Conservation (phyloP, 2,113 vertebrate species). For the Lipotes vexillifer region DNA sequence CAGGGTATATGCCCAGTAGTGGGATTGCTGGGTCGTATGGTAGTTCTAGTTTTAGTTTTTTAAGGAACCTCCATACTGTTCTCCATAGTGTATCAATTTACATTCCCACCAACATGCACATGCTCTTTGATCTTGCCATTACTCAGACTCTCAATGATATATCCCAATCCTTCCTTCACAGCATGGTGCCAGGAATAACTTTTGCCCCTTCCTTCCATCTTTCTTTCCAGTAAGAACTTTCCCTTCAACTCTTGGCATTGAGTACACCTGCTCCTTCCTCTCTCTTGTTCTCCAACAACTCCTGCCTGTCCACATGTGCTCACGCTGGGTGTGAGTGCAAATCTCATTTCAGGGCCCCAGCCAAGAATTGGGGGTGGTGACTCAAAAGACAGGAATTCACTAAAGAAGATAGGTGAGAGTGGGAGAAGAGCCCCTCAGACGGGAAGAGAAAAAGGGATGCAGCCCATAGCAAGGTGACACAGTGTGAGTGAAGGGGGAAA, state of each 20-base stretch:
- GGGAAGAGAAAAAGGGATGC: not conserved
- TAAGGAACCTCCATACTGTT: too few relatives aligned
- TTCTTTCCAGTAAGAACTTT: not conserved
- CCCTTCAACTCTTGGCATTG: not conserved
- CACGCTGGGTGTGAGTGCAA: not conserved
- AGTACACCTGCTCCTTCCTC: not conserved
- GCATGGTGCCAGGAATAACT: not conserved
- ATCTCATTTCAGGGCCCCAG: not conserved
- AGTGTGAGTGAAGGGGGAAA: not conserved
- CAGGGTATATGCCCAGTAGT: too few relatives aligned
- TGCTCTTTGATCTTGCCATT: not conserved
- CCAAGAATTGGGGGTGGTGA: not conserved
- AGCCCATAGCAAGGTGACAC: not conserved
- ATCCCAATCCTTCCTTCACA: not conserved
- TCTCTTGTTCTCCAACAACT: not conserved
- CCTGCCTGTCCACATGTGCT: not conserved
- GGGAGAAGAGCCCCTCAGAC: not conserved
- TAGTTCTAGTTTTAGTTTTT: too few relatives aligned
- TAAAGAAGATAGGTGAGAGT: not conserved
- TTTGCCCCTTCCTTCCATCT: not conserved
- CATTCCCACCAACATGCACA: too few relatives aligned
- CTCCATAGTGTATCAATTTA: too few relatives aligned
- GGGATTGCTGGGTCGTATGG: too few relatives aligned
- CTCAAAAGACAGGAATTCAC: not conserved
- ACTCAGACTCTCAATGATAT: not conserved